Evolutionary conservation across 2,113 vertebrate species (phyloP).

Genomic region (Entosphenus tridentatus): DNA sequence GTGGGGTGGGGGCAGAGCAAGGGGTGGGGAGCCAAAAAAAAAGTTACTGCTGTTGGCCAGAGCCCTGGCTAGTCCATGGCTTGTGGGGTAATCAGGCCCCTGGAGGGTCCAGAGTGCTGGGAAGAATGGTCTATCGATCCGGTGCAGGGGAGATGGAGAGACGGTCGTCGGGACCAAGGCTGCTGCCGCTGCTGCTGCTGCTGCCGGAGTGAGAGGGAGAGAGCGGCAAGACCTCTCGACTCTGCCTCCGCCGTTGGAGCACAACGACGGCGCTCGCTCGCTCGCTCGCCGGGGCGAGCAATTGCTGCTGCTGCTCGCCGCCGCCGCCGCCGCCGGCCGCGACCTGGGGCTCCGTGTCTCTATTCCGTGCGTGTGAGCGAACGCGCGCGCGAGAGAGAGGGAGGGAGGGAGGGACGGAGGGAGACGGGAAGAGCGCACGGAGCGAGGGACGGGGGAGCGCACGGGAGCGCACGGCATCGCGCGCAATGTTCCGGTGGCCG

Average conservation of each 20-base stretch:
- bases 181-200: not conserved
- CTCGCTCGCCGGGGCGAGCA: not conserved
- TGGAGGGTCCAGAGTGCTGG: conserved; percentile 1
- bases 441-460: too few relatives aligned
- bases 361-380: too few relatives aligned
- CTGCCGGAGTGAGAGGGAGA: not conserved
- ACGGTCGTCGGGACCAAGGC: conserved; percentile 1
- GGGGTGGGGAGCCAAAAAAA: not conserved
- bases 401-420: too few relatives aligned
- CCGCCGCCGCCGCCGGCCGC: not conserved
- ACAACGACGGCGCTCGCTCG: not conserved
- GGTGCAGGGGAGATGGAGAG: conserved; percentile 5
- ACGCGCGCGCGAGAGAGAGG: too few relatives aligned
- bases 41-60: not conserved
- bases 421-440: too few relatives aligned
- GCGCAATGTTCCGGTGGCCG: too few relatives aligned
- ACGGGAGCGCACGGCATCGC: too few relatives aligned
- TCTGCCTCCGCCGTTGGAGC: too few relatives aligned
- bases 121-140: conserved; percentile 6
- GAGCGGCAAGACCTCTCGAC: not conserved
- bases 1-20: not conserved
- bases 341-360: not conserved
- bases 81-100: conserved; percentile 6
- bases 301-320: not conserved
- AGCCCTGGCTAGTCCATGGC: conserved; percentile 2